Evolutionary conservation across 1,140 invertebrate species (phyloP).

Genomic region (Myzus persicae): DNA sequence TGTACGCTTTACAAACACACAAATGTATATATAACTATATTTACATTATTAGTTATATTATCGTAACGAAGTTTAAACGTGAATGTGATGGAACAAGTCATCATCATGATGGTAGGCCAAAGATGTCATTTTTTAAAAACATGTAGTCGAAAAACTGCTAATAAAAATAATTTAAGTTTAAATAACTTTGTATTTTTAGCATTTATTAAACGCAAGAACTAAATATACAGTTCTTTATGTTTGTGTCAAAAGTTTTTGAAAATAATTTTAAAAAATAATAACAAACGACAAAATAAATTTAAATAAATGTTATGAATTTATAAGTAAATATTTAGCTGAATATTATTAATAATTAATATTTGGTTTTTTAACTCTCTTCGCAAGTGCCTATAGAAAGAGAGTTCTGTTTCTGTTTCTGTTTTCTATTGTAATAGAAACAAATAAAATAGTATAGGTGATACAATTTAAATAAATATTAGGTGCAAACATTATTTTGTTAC

Average conservation of each 20-base stretch:
- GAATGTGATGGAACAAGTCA: neutral
- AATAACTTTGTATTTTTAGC: neutral
- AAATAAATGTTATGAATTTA: neutral
- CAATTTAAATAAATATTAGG: neutral
- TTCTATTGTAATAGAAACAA: neutral
- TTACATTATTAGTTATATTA: neutral
- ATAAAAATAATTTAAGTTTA: slow-evolving; percentile 13
- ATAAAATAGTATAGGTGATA: neutral
- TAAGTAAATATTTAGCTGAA: neutral
- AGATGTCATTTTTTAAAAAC: neutral
- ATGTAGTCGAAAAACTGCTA: neutral
- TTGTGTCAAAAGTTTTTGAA: neutral
- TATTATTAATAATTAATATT: neutral
- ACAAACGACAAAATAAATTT: neutral
- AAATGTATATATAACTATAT: neutral
- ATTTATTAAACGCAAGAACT: neutral
- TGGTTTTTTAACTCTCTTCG: neutral
- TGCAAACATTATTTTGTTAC: neutral
- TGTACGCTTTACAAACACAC: neutral
- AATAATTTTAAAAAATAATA: neutral
- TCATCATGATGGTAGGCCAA: neutral
- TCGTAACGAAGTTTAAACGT: neutral
- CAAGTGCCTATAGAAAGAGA: neutral
- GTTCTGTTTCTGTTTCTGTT: neutral
- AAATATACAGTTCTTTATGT: neutral